phyloP scores from a whole-genome alignment of 2,113 vertebrate species.

The Vireo altiloquus region DNA sequence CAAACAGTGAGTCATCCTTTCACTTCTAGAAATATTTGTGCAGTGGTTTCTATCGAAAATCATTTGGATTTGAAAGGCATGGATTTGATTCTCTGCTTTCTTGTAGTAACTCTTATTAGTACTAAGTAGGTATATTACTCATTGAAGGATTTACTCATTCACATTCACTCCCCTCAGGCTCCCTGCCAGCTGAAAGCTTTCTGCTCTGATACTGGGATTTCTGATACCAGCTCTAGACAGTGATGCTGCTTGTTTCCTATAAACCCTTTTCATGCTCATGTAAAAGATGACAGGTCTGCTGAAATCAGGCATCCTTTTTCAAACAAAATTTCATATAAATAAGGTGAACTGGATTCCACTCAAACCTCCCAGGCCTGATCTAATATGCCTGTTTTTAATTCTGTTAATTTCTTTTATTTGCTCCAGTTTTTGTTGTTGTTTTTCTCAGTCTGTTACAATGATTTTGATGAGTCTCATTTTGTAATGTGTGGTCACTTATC shows the following conservation, averaged over 20 bases:
- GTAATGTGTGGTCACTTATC: not conserved
- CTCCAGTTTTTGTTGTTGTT: not conserved
- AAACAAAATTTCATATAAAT: not conserved
- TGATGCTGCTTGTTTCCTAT: not conserved
- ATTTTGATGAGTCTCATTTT: not conserved
- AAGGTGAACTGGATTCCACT: not conserved
- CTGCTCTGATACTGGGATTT: not conserved
- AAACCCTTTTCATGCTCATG: not conserved
- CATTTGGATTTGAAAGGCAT: slow-evolving; percentile 15
- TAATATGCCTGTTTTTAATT: not conserved
- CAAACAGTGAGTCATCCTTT: slow-evolving; percentile 42
- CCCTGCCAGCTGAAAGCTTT: not conserved
- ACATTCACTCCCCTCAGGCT: not conserved
- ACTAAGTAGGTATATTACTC: not conserved
- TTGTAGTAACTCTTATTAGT: not conserved
- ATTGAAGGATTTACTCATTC: not conserved
- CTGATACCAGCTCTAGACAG: not conserved
- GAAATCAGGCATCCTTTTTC: not conserved
- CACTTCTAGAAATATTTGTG: slow-evolving; percentile 7
- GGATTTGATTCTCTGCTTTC: not conserved
- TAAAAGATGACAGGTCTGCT: not conserved
- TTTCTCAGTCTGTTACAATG: not conserved
- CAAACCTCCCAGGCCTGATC: not conserved
- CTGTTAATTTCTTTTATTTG: not conserved
- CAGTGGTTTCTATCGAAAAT: not conserved